phyloP scores from a whole-genome alignment of 2,113 vertebrate genomes.

The Alaudala cheleensis region DNA sequence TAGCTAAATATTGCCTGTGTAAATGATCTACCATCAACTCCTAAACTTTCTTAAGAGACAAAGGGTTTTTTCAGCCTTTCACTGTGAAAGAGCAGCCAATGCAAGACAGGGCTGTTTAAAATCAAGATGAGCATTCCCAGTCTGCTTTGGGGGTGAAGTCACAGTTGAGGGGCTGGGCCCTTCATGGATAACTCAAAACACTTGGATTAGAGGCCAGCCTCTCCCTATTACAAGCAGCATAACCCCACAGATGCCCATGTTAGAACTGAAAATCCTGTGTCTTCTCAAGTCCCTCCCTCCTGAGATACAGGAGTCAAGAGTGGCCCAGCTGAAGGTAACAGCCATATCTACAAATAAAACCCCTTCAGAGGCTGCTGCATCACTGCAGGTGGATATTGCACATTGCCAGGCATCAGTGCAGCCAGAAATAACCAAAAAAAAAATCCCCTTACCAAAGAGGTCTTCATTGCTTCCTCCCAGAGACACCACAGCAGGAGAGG shows the following conservation, averaged over 20 bases:
- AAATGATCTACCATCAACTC: not conserved
- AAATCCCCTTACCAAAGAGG: slow-evolving; percentile 4
- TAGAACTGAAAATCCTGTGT: not conserved
- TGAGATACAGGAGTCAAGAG: not conserved
- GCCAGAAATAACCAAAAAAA: not conserved
- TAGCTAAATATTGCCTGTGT: not conserved
- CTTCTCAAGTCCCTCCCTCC: not conserved
- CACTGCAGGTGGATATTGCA: not conserved
- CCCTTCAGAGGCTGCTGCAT: not conserved
- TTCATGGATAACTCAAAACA: not conserved
- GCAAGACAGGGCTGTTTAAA: not conserved
- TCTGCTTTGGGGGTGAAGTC: not conserved
- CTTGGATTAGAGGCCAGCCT: not conserved
- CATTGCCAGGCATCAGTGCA: not conserved
- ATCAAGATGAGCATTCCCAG: not conserved
- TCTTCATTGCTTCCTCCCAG: not conserved
- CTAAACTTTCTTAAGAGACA: not conserved
- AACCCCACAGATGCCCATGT: not conserved
- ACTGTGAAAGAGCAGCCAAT: no score
- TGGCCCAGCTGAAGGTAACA: not conserved
- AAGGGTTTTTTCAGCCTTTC: accelerated
- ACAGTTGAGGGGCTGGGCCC: not conserved
- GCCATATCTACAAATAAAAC: not conserved
- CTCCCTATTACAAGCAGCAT: not conserved
- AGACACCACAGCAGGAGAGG: not conserved